Evolutionary conservation across 2,888 invertebrate species (phyloP).

Genomic region (Chirona hameri): DNA sequence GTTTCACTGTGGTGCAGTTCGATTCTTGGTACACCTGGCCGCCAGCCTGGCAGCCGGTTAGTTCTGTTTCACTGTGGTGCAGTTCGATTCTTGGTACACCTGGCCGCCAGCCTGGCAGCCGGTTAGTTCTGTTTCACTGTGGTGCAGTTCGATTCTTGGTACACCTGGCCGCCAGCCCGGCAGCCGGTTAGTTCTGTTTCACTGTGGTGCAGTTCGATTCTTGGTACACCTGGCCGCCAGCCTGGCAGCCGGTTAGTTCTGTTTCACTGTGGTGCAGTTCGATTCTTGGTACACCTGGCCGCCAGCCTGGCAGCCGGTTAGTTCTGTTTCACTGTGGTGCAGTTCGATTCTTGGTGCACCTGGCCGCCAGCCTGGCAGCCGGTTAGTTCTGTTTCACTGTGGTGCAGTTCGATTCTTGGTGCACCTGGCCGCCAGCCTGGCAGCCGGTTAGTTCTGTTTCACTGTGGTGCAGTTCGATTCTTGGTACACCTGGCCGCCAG

Average conservation of each 20-base stretch:
- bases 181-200: background rate
- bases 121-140: background rate
- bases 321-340: background rate
- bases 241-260: constrained; percentile 24
- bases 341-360: background rate
- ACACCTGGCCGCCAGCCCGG: background rate
- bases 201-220: background rate
- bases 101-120: constrained; percentile 6
- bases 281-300: background rate
- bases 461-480: background rate
- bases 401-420: background rate
- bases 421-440: constrained; percentile 10
- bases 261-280: too few relatives aligned
- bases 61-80: background rate
- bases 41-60: constrained; percentile 23
- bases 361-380: constrained; percentile 6
- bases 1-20: too few relatives aligned
- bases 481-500: background rate
- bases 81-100: background rate
- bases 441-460: background rate
- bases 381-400: background rate
- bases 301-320: constrained; percentile 23
- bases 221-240: background rate
- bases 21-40: background rate
- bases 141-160: background rate